These are phyloP conservation scores for Antitype chi DNA, from an alignment of 2,888 invertebrate species.

Conservation along the genomic window DNA sequence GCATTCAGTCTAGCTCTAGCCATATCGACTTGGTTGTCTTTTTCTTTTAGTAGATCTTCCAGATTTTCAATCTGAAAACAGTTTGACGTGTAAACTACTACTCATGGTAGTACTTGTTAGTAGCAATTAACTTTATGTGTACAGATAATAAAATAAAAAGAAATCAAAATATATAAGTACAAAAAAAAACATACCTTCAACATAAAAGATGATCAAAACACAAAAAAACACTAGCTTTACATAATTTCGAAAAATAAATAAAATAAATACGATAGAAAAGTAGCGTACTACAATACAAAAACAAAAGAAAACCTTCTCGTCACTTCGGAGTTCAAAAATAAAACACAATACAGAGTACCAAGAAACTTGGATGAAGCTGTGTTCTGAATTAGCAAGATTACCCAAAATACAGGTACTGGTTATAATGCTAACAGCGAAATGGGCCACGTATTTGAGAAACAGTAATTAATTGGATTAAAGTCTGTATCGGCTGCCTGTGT, in stretches of 20 bases:
- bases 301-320: neutral
- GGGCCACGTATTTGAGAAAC: slow-evolving; percentile 53
- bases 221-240: slow-evolving; percentile 59
- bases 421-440: slow-evolving; percentile 47
- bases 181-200: slow-evolving; percentile 72
- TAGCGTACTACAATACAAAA: slow-evolving; percentile 37
- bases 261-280: slow-evolving; percentile 25
- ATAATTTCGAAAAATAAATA: slow-evolving; percentile 35
- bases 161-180: slow-evolving; percentile 53
- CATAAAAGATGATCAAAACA: slow-evolving; percentile 61
- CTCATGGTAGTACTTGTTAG: slow-evolving; percentile 42
- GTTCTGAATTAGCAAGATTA: slow-evolving; percentile 39
- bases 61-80: slow-evolving; percentile 97
- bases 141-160: neutral
- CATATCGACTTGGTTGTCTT: slow-evolving; percentile 99
- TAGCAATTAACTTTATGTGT: slow-evolving; percentile 8
- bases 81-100: slow-evolving; percentile 44
- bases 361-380: slow-evolving; percentile 31
- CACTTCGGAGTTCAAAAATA: slow-evolving; percentile 5
- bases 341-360: slow-evolving; percentile 30
- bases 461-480: slow-evolving; percentile 68
- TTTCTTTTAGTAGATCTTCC: slow-evolving; percentile 99
- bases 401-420: slow-evolving; percentile 47
- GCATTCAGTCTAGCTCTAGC: slow-evolving; percentile 97
- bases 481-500: slow-evolving; percentile 46